Percentiles rank a stretch among this genome's conserved stretches.
These are phyloP conservation scores for Drosophila cognata DNA, from an alignment of 2,888 invertebrate genomes.

Conservation along the genomic window DNA sequence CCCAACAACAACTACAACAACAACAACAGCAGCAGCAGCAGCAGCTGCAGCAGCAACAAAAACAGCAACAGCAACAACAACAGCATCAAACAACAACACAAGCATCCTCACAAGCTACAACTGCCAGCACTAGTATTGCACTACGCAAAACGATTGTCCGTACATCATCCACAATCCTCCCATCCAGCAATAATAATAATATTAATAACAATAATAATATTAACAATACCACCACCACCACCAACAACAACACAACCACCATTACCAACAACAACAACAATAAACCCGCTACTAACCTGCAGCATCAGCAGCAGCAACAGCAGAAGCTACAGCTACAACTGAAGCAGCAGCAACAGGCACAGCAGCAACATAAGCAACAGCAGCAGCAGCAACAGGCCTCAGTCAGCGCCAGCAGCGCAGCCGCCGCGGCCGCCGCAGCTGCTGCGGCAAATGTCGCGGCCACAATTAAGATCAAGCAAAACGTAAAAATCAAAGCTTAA, in stretches of 20 bases:
- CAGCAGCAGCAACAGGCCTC: slow-evolving; percentile 83
- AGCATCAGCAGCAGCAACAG: slow-evolving; percentile 84
- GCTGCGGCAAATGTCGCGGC: slow-evolving; percentile 82
- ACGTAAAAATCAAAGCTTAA: slow-evolving; percentile 75
- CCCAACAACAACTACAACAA: slow-evolving; percentile 85
- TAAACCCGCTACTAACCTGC: slow-evolving; percentile 81
- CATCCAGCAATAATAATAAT: slow-evolving; percentile 71
- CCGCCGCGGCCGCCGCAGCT: slow-evolving; percentile 81
- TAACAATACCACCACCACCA: slow-evolving; percentile 51
- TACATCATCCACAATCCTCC: slow-evolving; percentile 80
- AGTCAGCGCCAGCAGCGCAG: slow-evolving; percentile 76
- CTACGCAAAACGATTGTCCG: slow-evolving; percentile 87
- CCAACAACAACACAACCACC: slow-evolving; percentile 59
- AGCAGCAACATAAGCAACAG: slow-evolving; percentile 79
- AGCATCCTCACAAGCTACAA: slow-evolving; percentile 70
- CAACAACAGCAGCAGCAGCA: slow-evolving; percentile 75
- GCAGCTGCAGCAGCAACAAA: slow-evolving; percentile 53
- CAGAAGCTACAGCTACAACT: slow-evolving; percentile 82
- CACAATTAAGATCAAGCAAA: slow-evolving; percentile 84
- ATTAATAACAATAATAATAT: slow-evolving; percentile 69
- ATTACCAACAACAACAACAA: slow-evolving; percentile 65
- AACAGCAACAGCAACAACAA: slow-evolving; percentile 48
- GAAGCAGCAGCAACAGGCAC: slow-evolving; percentile 71
- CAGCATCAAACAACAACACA: slow-evolving; percentile 66
- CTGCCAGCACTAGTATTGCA: slow-evolving; percentile 85